These are phyloP conservation scores for Alouatta palliata DNA, from an alignment of 2,113 vertebrate genomes.

Conservation along the genomic window DNA sequence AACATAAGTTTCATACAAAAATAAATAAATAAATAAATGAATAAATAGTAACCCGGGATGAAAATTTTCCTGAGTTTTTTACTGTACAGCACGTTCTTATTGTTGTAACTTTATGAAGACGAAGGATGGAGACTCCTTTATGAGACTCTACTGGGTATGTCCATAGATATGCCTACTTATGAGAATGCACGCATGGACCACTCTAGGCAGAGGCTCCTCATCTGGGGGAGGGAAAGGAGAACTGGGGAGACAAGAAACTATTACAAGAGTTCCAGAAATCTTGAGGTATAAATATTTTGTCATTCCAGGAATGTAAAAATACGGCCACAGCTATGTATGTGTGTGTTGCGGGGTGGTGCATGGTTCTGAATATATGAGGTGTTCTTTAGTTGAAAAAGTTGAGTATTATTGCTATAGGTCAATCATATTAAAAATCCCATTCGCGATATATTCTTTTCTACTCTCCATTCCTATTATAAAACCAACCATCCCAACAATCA, in stretches of 20 bases:
- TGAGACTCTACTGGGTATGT: background rate
- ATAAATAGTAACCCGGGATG: background rate
- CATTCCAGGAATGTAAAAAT: background rate
- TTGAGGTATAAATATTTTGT: background rate
- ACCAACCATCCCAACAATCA: background rate
- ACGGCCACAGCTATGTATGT: background rate
- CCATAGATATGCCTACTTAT: background rate
- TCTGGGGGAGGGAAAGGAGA: background rate
- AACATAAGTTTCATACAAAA: too few relatives aligned
- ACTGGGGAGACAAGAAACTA: background rate
- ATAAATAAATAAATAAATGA: too few relatives aligned
- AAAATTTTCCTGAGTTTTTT: background rate
- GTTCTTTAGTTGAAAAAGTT: background rate
- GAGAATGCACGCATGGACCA: rapidly evolving
- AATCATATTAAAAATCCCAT: background rate
- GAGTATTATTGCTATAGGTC: background rate
- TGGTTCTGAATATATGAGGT: background rate
- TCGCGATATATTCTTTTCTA: background rate
- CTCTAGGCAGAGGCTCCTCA: background rate
- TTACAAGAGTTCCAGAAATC: background rate
- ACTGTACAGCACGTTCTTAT: background rate
- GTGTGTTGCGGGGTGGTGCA: background rate
- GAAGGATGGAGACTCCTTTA: background rate
- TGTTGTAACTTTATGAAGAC: background rate
- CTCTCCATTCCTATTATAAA: background rate